Base-by-base conservation (phyloP, 2,888 invertebrate species). In the Phyllotreta cruciferae region DNA sequence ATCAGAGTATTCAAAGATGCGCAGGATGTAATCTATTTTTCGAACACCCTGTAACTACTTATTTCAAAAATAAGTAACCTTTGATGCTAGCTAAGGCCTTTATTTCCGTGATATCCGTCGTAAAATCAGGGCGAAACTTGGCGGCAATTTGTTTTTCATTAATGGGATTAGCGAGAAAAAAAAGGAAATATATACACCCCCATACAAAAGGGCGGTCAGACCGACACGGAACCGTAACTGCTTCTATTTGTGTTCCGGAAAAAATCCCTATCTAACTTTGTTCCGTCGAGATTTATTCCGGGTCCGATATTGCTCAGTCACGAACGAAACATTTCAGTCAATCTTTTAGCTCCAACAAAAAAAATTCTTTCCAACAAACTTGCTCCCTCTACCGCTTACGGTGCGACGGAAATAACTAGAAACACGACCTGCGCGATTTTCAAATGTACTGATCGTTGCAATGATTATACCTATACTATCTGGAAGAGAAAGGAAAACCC, bases 111-210 rank as follows among this genome's bases (percentile, higher is more conserved):
- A 11, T 52, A 38, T 52, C 52, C 14, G 52, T 52, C 52, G 64
- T 56, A 64, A 62, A 64, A 64, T 64, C 64, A 66, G 62, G 64
- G 44, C 63, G 60, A 60, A 66, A 66, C 58, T 66, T 66, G 56
- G 61, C 58, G 56, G 64, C 60, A 64, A 66, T 66, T 66, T 62
- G 66, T 66, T 64, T 64, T 64, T 66, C 66, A 66, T 66, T 66
- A 66, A 66, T 64, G 60, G 66, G 56, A 62, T 62, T 56, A 62
- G 61, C 4, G 38, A 14, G 13, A 11, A 7, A 52, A 11, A 37
- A 38, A 10, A 47, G 36, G 44, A 36, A 52, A 56, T 50, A 64
- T 64, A 64, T 66, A 66, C 61, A 62, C 24, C 1, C 24, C 24
- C 4, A 24, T 24, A 24, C 24, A 24, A 24, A 24, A 52, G 54